phyloP scores from a whole-genome alignment of 2,113 vertebrate species.

The Nesospiza acunhae region DNA sequence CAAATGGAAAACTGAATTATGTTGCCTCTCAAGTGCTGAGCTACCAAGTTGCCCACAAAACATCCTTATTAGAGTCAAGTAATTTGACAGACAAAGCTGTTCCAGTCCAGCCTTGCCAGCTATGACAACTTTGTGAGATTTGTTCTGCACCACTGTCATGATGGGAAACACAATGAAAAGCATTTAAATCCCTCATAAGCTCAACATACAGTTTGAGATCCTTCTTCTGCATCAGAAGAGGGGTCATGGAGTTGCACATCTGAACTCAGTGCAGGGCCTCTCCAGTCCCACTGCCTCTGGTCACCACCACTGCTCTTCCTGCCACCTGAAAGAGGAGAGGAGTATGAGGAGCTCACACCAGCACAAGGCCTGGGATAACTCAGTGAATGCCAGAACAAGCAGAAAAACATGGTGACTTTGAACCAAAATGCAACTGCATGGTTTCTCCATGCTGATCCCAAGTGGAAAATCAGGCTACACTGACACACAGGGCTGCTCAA shows the following conservation, averaged over 20 bases:
- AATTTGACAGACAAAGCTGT: background rate
- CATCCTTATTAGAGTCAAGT: background rate
- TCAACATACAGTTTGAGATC: constrained; percentile 18
- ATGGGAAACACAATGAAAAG: background rate
- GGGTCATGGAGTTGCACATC: constrained; percentile 69
- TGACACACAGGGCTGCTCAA: background rate
- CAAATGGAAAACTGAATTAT: background rate
- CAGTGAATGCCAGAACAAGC: background rate
- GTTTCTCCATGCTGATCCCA: background rate
- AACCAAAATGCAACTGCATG: background rate
- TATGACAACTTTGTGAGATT: background rate
- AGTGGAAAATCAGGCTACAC: background rate
- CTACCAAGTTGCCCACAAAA: background rate
- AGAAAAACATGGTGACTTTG: background rate
- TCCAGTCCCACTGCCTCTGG: constrained; percentile 75
- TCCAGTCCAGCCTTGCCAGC: background rate
- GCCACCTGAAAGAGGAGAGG: constrained; percentile 71
- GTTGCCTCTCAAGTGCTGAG: background rate
- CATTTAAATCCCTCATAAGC: background rate
- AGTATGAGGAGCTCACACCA: background rate
- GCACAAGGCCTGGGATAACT: background rate
- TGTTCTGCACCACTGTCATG: background rate
- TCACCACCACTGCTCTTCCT: constrained; percentile 75
- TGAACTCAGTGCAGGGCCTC: constrained; percentile 65
- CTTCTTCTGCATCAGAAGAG: constrained; percentile 18